These are phyloP conservation scores for Hedya salicella DNA, from an alignment of 2,888 invertebrate species.

Conservation along the genomic window DNA sequence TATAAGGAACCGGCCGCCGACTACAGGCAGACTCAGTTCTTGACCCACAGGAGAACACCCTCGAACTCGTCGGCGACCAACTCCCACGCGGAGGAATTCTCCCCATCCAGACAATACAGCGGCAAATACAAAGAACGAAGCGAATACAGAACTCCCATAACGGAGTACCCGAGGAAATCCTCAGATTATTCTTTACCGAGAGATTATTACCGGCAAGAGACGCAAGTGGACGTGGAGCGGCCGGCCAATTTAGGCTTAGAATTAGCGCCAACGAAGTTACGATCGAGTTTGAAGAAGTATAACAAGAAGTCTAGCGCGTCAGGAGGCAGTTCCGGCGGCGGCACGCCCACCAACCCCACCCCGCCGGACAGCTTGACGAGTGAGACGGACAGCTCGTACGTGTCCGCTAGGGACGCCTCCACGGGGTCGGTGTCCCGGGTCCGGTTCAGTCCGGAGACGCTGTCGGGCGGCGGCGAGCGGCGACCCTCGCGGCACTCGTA, in stretches of 20 bases:
- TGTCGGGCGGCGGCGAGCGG: conserved; percentile 81
- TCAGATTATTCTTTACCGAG: conserved; percentile 72
- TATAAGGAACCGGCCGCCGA: conserved; percentile 72
- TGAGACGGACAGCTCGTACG: conserved; percentile 93
- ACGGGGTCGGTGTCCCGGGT: conserved; percentile 90
- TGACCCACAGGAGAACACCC: conserved; percentile 90
- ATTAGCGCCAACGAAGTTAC: conserved; percentile 87
- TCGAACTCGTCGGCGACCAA: conserved; percentile 88
- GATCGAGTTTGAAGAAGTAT: conserved; percentile 92
- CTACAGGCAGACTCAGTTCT: conserved; percentile 68
- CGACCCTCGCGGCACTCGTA: conserved; percentile 73
- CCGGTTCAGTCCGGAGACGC: conserved; percentile 90
- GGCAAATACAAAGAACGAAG: conserved; percentile 62
- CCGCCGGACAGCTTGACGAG: conserved; percentile 94
- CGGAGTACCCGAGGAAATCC: conserved; percentile 71
- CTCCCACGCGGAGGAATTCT: conserved; percentile 82
- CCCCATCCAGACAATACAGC: conserved; percentile 68
- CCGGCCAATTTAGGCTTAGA: conserved; percentile 86
- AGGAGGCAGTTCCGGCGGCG: conserved; percentile 86
- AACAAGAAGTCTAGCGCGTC: conserved; percentile 81
- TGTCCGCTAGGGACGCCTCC: conserved; percentile 92
- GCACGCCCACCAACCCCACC: conserved; percentile 92
- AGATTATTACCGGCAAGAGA: conserved; percentile 73
- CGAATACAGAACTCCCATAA: conserved; percentile 66
- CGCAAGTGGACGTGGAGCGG: conserved; percentile 71